phyloP scores from a whole-genome alignment of 2,113 vertebrate species.

The Collichthys lucidus region DNA sequence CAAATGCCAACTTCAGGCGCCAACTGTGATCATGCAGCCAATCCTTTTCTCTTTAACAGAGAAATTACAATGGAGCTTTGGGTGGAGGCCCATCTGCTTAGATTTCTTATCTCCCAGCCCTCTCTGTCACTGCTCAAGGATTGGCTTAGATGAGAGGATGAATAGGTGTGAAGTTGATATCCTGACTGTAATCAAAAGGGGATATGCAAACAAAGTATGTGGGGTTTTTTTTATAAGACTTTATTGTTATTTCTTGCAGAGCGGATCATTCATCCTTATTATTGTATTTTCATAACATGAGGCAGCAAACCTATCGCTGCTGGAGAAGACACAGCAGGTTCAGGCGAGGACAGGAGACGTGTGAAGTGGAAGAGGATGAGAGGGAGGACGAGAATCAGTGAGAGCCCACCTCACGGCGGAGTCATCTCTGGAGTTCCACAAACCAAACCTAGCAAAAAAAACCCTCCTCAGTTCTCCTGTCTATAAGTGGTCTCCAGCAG shows the following conservation, averaged over 20 bases:
- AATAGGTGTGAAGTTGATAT: slow-evolving; percentile 32
- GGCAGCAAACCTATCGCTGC: too few species aligned
- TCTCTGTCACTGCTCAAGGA: slow-evolving; percentile 8
- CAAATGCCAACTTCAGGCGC: slow-evolving; percentile 75
- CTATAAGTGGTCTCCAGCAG: too few species aligned
- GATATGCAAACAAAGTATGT: not conserved
- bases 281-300: too few species aligned
- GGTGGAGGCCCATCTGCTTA: slow-evolving; percentile 61
- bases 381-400: too few species aligned
- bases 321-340: too few species aligned
- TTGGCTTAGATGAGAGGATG: slow-evolving; percentile 32
- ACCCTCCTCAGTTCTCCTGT: too few species aligned
- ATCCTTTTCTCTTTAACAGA: slow-evolving; percentile 59
- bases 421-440: too few species aligned
- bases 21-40: slow-evolving; percentile 65
- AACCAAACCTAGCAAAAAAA: too few species aligned
- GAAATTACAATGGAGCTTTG: slow-evolving; percentile 64
- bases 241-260: not conserved
- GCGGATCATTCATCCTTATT: not conserved
- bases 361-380: too few species aligned
- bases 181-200: slow-evolving; percentile 37
- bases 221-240: not conserved
- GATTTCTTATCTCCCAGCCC: slow-evolving; percentile 36
- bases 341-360: too few species aligned
- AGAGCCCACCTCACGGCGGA: too few species aligned